Base-by-base conservation (phyloP, 2,888 invertebrate genomes). In the Drosophila meridiana region DNA sequence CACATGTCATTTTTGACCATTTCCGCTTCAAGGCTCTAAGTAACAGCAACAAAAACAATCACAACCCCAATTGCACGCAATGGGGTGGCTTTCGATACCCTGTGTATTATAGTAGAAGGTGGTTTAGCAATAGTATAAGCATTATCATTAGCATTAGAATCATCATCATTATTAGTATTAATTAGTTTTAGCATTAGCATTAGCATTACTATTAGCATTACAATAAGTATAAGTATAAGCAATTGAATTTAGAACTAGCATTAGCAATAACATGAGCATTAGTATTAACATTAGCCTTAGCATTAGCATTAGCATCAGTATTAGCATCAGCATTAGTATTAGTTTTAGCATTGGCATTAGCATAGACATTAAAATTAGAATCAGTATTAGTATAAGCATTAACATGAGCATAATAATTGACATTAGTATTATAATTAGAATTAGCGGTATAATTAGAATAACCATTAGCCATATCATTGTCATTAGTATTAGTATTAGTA, bases 1-100 rank as follows among this genome's bases (percentile, higher is more conserved):
- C 85, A 86, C 85, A 86, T 87, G 85, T 87, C 85, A 81, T 71
- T 87, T 80, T 80, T 86, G 85, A 86, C 85, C 85, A 87, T 83
- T 87, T 86, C 87, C 87, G 85, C 77, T 56, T 73, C 60, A 74
- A 50, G 66, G 58, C 71, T 11, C 64, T 66, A 76, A 80, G 74
- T 76, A 63, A 61, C 60, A 69, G 69, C 63, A 78, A 76, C 75
- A 82, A 70, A 83, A 72, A 69, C 64, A 73, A 69, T 47, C 58
- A 40, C 76, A 76, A 78, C 81, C 83, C 78, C 67, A 64, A 56
- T 57, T 50, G 43, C 45, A 9, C 3, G 53, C 62, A 71, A 11
- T 32, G 55, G 80, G 80, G 80, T 80, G 56, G 78, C 63, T 79
- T 30, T 36, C 7, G 20, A 84, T 73, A 76, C 77, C 72, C 75